Evolutionary conservation across 30 jellyfish, hydroid and myxozoan genomes (phyloP).

Genomic region (Pseudorhiza aurosa): DNA sequence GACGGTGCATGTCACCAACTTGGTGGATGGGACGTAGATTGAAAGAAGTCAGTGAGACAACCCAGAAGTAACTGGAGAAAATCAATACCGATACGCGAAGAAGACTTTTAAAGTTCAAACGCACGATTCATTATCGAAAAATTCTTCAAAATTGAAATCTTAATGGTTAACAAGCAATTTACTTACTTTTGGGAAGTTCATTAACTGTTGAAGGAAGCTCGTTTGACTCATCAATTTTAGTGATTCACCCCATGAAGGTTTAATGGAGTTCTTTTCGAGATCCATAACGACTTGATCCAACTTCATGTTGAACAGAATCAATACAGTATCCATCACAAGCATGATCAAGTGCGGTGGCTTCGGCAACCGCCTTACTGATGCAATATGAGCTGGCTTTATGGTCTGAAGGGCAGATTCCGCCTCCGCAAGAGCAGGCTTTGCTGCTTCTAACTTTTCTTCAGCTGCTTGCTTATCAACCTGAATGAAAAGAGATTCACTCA

Average conservation of each 20-base stretch:
- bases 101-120: too few relatives aligned
- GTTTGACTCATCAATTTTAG: slow-evolving; percentile 79
- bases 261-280: slow-evolving; percentile 63
- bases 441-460: slow-evolving; percentile 83
- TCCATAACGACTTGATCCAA: slow-evolving; percentile 85
- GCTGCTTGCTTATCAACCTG: slow-evolving; percentile 84
- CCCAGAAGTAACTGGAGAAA: too few relatives aligned
- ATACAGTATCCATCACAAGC: slow-evolving; percentile 89
- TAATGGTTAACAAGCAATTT: too few relatives aligned
- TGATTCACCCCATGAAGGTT: slow-evolving; percentile 94
- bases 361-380: slow-evolving; percentile 67
- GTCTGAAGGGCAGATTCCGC: slow-evolving; percentile 95
- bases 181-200: slow-evolving; percentile 77
- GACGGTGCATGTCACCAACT: too few relatives aligned
- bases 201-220: slow-evolving; percentile 57
- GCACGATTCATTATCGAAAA: too few relatives aligned
- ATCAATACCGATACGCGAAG: too few relatives aligned
- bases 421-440: slow-evolving; percentile 92
- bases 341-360: slow-evolving; percentile 93
- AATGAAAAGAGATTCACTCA: not conserved
- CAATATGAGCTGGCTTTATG: slow-evolving; percentile 83
- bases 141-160: too few relatives aligned
- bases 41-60: too few relatives aligned
- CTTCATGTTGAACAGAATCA: slow-evolving; percentile 64
- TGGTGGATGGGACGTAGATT: too few relatives aligned